phyloP scores from a whole-genome alignment of 2,888 invertebrate species.

The Cephus pygmeus region DNA sequence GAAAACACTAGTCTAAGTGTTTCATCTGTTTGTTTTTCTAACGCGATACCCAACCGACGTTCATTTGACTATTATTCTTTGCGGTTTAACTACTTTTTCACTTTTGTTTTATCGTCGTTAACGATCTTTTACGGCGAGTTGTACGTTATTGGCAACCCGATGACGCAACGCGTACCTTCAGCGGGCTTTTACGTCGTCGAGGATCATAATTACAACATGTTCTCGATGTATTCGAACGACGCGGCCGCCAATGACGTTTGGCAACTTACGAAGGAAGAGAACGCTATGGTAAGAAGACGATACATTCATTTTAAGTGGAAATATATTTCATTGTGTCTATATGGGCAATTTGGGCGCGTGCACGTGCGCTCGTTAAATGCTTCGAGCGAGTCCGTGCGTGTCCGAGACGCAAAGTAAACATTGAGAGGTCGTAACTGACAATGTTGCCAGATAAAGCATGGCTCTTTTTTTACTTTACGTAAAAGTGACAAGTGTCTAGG shows the following conservation, averaged over 20 bases:
- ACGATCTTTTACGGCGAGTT: background rate
- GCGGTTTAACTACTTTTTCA: background rate
- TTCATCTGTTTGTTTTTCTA: background rate
- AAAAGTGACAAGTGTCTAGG: background rate
- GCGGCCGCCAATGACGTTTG: conserved; percentile 40
- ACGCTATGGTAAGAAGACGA: conserved; percentile 45
- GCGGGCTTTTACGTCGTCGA: conserved; percentile 51
- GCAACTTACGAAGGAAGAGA: conserved; percentile 54
- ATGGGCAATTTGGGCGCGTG: background rate
- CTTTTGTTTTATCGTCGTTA: background rate
- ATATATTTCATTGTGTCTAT: background rate
- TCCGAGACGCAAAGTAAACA: background rate
- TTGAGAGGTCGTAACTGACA: background rate
- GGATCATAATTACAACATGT: conserved; percentile 56
- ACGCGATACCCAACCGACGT: background rate
- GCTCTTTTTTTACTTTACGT: background rate
- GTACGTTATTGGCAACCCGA: conserved; percentile 22
- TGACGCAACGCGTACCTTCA: conserved; percentile 60
- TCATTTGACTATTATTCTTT: background rate
- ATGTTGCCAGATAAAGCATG: too few relatives aligned
- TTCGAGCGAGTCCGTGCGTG: background rate
- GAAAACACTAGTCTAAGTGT: background rate
- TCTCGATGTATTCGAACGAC: conserved; percentile 50
- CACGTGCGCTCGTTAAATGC: background rate
- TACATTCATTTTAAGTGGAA: background rate